Percentiles rank a stretch among this genome's conserved stretches.
Conservation (phyloP, 2,797 vertebrate species). For the Pipistrellus pipistrellus region DNA sequence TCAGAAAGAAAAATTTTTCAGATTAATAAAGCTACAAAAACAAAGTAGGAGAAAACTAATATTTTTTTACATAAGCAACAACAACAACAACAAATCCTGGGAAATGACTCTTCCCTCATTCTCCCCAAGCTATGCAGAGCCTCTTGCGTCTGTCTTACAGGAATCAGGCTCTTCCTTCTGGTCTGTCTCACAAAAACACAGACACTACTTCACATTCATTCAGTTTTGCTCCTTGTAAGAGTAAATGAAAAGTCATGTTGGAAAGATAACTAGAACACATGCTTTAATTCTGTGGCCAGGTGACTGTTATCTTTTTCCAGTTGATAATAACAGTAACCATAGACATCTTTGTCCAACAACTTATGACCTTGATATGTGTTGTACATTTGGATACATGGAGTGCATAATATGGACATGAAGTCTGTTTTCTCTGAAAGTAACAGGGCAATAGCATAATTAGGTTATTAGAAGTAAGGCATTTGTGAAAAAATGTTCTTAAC, state of each 20-base stretch:
- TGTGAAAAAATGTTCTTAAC: not conserved
- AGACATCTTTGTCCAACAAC: not conserved
- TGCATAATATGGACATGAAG: not conserved
- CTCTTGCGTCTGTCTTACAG: not conserved
- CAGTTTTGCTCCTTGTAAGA: not conserved
- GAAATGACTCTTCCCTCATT: not conserved
- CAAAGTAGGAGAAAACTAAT: not conserved
- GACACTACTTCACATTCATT: not conserved
- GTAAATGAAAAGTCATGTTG: not conserved
- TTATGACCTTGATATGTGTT: not conserved
- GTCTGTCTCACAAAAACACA: not conserved
- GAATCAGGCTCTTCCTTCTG: not conserved
- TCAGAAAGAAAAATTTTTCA: not conserved
- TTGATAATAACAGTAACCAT: not conserved
- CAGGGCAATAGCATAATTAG: not conserved
- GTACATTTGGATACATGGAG: not conserved
- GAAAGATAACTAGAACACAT: not conserved
- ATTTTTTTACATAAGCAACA: not conserved
- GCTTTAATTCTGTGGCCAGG: not conserved
- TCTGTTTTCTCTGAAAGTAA: not conserved
- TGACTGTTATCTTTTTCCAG: not conserved
- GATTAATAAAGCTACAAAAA: slow-evolving; percentile 31
- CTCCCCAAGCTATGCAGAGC: not conserved
- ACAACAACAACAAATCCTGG: not conserved
- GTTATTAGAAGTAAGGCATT: not conserved